Percentiles rank a stretch among this genome's conserved stretches.
phyloP scores from a whole-genome alignment of 2,888 invertebrate species.

The Philonicus albiceps region DNA sequence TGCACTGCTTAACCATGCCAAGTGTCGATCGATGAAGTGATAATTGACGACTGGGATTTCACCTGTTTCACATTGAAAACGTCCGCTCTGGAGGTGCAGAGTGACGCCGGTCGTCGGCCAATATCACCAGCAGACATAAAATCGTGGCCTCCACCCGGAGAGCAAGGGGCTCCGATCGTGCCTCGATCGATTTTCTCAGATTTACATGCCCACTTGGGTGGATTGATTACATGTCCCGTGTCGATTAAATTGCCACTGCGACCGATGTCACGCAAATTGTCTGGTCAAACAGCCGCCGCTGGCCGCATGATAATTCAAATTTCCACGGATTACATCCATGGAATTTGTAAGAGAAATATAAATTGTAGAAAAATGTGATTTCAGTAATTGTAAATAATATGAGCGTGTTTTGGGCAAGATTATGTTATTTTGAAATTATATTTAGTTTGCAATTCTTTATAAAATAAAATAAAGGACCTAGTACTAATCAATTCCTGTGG shows the following conservation, averaged over 20 bases:
- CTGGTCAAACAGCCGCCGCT: background rate
- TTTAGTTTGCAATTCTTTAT: no score
- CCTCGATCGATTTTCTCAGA: background rate
- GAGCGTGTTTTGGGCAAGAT: no score
- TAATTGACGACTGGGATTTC: background rate
- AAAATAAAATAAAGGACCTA: no score
- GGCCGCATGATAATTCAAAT: constrained; percentile 1
- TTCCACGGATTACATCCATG: background rate
- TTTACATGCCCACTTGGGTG: background rate
- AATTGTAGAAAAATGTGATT: no score
- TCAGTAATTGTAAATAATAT: no score
- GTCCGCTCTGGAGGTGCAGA: background rate
- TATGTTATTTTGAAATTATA: no score
- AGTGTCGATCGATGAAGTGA: background rate
- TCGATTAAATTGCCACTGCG: background rate
- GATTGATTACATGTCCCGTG: background rate
- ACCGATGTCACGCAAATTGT: constrained; percentile 6
- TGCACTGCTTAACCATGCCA: background rate
- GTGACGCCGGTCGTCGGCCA: background rate
- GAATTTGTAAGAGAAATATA: background rate
- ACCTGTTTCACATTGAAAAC: background rate
- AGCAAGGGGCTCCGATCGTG: background rate
- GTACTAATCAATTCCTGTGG: no score
- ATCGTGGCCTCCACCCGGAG: background rate
- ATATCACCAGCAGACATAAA: background rate